Conservation (phyloP, 2,113 vertebrate species). For the Mus spicilegus region DNA sequence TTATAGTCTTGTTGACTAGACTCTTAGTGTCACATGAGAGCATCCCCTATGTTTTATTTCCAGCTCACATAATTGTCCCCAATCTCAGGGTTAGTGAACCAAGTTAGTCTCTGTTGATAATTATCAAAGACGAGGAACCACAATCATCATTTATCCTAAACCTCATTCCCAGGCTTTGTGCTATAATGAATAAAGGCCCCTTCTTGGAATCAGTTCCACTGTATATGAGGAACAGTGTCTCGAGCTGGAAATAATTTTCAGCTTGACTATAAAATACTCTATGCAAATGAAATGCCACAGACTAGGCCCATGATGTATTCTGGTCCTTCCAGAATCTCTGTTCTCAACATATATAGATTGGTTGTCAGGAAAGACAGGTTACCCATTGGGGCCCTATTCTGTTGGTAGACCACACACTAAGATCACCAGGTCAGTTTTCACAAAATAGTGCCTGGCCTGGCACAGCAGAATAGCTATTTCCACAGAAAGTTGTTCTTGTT, state of each 20-base stretch:
- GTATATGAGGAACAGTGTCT: background rate
- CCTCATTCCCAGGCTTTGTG: background rate
- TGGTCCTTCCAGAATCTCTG: background rate
- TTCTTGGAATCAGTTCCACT: background rate
- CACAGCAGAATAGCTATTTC: background rate
- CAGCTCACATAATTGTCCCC: background rate
- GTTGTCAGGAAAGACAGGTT: background rate
- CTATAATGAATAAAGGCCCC: background rate
- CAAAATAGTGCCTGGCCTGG: background rate
- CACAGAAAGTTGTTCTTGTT: background rate
- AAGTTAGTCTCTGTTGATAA: background rate
- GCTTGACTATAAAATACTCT: background rate
- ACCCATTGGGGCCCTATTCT: background rate
- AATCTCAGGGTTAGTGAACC: background rate
- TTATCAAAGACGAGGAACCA: background rate
- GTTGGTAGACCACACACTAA: background rate
- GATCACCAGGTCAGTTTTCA: conserved; percentile 16
- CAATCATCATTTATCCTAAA: background rate
- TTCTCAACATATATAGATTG: background rate
- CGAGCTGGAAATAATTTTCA: background rate
- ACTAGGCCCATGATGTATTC: background rate
- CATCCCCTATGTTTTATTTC: background rate
- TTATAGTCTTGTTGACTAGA: conserved; percentile 5
- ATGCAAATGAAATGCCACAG: background rate
- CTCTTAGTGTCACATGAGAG: background rate